Evolutionary conservation across 2,888 invertebrate species (phyloP).

Genomic region (Ophion ventricosus): DNA sequence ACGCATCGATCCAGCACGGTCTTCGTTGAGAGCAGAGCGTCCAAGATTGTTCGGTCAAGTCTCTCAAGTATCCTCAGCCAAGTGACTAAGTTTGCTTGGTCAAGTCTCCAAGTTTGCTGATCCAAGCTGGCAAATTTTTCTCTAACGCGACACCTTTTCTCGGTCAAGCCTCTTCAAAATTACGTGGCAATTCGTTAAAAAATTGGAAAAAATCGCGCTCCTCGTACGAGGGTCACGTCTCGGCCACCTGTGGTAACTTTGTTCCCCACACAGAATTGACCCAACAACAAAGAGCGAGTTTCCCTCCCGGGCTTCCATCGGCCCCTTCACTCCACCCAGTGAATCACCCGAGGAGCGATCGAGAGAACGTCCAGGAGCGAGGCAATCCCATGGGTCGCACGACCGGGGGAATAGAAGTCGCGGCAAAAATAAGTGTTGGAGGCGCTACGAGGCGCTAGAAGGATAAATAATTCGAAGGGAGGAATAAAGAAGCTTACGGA

Average conservation of each 20-base stretch:
- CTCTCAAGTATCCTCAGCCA: too few relatives aligned
- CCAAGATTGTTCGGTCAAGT: neutral
- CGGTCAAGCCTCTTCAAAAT: neutral
- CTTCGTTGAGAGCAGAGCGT: neutral
- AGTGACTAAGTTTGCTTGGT: too few relatives aligned
- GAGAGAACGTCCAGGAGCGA: constrained; percentile 26
- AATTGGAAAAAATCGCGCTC: neutral
- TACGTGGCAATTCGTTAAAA: neutral
- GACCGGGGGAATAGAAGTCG: constrained; percentile 31
- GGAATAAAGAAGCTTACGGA: neutral
- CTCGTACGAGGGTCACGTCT: constrained; percentile 6
- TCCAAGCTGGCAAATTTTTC: neutral
- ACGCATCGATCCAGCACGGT: constrained; percentile 12
- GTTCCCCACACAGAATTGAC: neutral
- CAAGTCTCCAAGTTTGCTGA: neutral
- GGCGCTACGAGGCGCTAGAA: constrained; percentile 14
- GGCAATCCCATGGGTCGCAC: constrained; percentile 37
- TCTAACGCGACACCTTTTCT: neutral
- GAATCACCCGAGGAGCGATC: constrained; percentile 5
- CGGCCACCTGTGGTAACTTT: constrained; percentile 43
- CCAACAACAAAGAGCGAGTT: neutral
- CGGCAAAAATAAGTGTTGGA: constrained; percentile 40
- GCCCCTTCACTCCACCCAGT: too few relatives aligned
- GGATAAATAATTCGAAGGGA: constrained; percentile 1
- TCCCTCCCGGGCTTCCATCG: neutral